A percentile compares a stretch with the other conserved stretches of the same genome.
phyloP scores from a whole-genome alignment of 2,888 invertebrate species.

The Marronus borbonicus region DNA sequence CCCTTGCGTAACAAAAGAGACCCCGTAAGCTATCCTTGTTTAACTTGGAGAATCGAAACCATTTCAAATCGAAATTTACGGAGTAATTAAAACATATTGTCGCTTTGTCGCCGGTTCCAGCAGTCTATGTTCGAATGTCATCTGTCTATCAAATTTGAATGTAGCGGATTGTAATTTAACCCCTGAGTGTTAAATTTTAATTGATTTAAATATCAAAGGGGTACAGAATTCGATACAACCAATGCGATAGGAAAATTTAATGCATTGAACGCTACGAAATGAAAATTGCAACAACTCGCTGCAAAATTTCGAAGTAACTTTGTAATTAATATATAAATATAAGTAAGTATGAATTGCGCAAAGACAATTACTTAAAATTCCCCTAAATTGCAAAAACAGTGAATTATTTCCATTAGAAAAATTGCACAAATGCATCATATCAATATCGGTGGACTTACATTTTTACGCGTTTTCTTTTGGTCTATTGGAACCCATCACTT shows the following conservation, averaged over 20 bases:
- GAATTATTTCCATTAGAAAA: too few species aligned
- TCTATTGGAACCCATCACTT: too few species aligned
- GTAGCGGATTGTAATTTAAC: slow-evolving; percentile 11
- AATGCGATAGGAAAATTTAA: too few species aligned
- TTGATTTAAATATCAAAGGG: slow-evolving; percentile 14
- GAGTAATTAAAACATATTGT: slow-evolving; percentile 42
- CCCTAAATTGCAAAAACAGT: too few species aligned
- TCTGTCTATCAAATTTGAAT: slow-evolving; percentile 38
- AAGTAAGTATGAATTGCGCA: too few species aligned
- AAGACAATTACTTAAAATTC: too few species aligned
- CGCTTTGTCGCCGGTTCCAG: slow-evolving; percentile 20
- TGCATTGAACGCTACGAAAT: too few species aligned
- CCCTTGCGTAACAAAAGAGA: not conserved
- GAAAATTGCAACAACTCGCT: not conserved
- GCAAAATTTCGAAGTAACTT: not conserved
- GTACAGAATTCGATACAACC: not conserved
- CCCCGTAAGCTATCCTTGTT: not conserved
- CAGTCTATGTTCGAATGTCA: slow-evolving; percentile 29
- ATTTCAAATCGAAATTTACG: slow-evolving; percentile 26
- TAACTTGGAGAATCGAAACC: slow-evolving; percentile 6
- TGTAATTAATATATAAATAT: not conserved
- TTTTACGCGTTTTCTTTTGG: too few species aligned
- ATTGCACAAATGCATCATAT: too few species aligned
- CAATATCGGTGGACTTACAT: too few species aligned
- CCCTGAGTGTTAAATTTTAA: slow-evolving; percentile 36